phyloP scores from a whole-genome alignment of 2,797 vertebrate genomes.

The Hozukius guyotensis region DNA sequence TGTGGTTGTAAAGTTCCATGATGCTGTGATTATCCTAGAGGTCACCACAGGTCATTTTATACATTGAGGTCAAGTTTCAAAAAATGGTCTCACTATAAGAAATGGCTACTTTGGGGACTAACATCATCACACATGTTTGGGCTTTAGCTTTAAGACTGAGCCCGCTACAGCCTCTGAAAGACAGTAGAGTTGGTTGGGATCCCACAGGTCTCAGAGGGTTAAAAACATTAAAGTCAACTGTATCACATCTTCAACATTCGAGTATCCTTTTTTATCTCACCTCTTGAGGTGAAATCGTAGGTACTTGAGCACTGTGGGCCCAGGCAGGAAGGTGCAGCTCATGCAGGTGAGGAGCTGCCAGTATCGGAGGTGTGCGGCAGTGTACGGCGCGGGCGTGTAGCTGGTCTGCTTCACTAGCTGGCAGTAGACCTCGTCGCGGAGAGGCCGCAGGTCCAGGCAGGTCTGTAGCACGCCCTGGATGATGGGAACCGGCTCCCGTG shows the following conservation, averaged over 20 bases:
- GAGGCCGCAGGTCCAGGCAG: slow-evolving; percentile 93
- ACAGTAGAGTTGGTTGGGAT: too few relatives aligned
- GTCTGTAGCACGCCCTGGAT: slow-evolving; percentile 98
- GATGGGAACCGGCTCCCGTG: slow-evolving; percentile 87
- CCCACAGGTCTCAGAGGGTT: too few relatives aligned
- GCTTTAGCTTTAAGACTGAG: too few relatives aligned
- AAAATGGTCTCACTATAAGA: too few relatives aligned
- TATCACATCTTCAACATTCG: background rate
- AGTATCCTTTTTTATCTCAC: slow-evolving; percentile 69
- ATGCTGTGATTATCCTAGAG: too few relatives aligned
- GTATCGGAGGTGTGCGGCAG: slow-evolving; percentile 89
- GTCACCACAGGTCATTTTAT: too few relatives aligned
- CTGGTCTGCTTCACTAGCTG: slow-evolving; percentile 98
- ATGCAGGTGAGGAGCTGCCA: slow-evolving; percentile 99
- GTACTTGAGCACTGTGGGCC: slow-evolving; percentile 87
- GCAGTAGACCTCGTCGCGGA: slow-evolving; percentile 96
- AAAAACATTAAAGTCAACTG: background rate
- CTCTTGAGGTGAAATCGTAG: slow-evolving; percentile 93
- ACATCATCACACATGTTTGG: too few relatives aligned
- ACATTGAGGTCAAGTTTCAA: too few relatives aligned
- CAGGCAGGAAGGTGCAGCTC: slow-evolving; percentile 96
- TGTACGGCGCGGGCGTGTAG: slow-evolving; percentile 82
- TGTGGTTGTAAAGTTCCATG: too few relatives aligned
- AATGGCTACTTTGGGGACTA: too few relatives aligned
- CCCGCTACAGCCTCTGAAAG: too few relatives aligned